Evolutionary conservation across 2,113 vertebrate genomes (phyloP), one percentile per base, ranked within the genome.

Genomic region (Tenebrosternarchus preto): DNA sequence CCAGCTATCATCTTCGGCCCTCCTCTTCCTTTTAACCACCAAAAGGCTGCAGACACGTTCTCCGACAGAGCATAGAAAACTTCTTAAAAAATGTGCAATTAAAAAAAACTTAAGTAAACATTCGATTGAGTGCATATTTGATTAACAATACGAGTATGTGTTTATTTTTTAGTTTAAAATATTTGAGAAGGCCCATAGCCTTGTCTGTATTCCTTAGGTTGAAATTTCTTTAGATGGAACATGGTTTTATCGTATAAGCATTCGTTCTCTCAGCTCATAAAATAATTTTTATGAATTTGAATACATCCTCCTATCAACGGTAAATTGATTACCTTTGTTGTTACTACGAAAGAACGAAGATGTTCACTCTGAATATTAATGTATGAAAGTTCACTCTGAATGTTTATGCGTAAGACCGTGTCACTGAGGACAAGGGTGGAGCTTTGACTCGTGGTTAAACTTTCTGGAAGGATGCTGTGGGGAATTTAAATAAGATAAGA

Each of bases 391-490:
- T 50, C 7, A 50, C 24, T 25, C 11, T 24, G 64, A 29, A 29
- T 24, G 4, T 20, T 12, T 33, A 43, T 77, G 53, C 61, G 29
- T 27, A 20, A 36, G 43, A 24, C 8, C 12, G 20, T 29, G 16
- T 56, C 27, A 68, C 5, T 5, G 15, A 1, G 39, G 5, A 55
- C 16, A n/a, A 25, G 72, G 77, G 71, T 63, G 43, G 29, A 63
- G 71, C 20, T 63, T 66, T 46, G 31, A 19, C 50, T 8, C 5
- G 27, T 63, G 19, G 20, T 66, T 60, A 61, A 25, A 66, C 59
- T 82, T 82, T 71, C 76, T 25, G 36, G 71, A 72, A 82, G 29
- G 36, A 27, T 5, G 22, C 25, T 33, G 1, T 55, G 6, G 57
- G 33, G n/a, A 9, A 59, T 9, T 39, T 59, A 9, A 17, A 50